Evolutionary conservation across 2,113 vertebrate species (phyloP), one percentile per base, ranked within the genome.

Genomic region (Hystrix brachyura): DNA sequence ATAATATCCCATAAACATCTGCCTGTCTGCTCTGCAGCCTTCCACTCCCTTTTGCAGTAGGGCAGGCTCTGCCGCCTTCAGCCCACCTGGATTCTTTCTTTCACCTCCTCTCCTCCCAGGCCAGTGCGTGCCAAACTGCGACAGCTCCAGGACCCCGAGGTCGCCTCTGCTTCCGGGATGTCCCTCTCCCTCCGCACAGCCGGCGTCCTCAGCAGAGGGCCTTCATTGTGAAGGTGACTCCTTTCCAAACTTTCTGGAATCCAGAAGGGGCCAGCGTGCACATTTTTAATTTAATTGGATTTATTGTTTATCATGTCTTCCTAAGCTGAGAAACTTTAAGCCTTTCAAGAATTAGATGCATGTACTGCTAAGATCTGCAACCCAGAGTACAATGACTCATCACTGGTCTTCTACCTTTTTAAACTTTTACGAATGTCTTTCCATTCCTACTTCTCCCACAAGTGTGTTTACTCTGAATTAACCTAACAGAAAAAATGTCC

Each of bases 211-310:
- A 64, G 53, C 5, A 38, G 71, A 90, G 62, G 79, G 78, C 91
- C 90, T 95, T 82, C 78, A 83, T 94, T 74, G 88, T 79, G 71
- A 95, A 71, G 76, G 48, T 48, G 83, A 97, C 72, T 34, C 79
- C 64, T 0, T 19, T 88, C 51, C 93, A 97, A 98, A 96, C 85
- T 93, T 92, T 91, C 94, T 96, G 95, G 96, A 94, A 87, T 97
- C 97, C 85, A 18, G 23, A 98, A 90, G 13, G 1, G 57, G 25
- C 25, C 53, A 7, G 69, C 21, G 29, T 14, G 29, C 48, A 88
- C 71, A 62, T 92, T 91, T 97, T 97, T 96, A 96, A 98, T 94
- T 98, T 97, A 98, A 97, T 98, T 97, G 84, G 93, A 83, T 87
- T 97, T 97, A 76, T 96, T 98, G 94, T 97, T 97, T 98, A 90